Base-by-base conservation (phyloP, 1,140 invertebrate species). In the Aleiodes sp. region DNA sequence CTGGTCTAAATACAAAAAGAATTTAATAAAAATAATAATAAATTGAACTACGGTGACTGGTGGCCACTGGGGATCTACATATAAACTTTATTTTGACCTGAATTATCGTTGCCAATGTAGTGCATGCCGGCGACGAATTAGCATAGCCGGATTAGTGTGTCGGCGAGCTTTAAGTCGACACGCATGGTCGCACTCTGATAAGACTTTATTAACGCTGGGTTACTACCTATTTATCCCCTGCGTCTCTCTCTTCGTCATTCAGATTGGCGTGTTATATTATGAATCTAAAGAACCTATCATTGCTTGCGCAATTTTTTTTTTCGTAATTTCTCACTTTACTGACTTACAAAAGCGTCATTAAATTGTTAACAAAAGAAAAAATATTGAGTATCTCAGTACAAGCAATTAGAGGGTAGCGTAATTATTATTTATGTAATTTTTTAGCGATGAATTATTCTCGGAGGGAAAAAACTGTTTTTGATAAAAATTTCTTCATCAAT, bases 181-280 rank as follows among this genome's bases (percentile, higher is more conserved):
- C 76, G 79, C 80, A 82, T 81, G 81, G 81, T 70, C 73, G 76
- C 64, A 70, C 71, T 68, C 79, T 77, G 81, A 82, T 82, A 82
- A 81, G 81, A 81, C 75, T 82, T 82, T 82, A 82, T 82, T 82
- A 82, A 79, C 77, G 72, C 65, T n/a, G n/a, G 61, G 28, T 37
- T 39, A 43, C 35, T 19, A 56, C 65, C 65, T 75, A 80, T 80
- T 80, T 80, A 78, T 80, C 75, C 72, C 56, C 60, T 68, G 52
- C 26, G 14, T 64, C 56, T 10, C 52, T 43, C 63, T 24, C 28
- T 60, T n/a, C 14, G 29, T 14, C 41, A 26, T 65, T 57, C 61
- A 56, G 28, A 37, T 14, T 59, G 41, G 28, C 31, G 26, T 39
- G 46, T 24, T 19, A 68, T n/a, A n/a, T n/a, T n/a, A n/a, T n/a